phyloP scores from a whole-genome alignment of 2,113 vertebrate species.

The Callaeas wilsoni region DNA sequence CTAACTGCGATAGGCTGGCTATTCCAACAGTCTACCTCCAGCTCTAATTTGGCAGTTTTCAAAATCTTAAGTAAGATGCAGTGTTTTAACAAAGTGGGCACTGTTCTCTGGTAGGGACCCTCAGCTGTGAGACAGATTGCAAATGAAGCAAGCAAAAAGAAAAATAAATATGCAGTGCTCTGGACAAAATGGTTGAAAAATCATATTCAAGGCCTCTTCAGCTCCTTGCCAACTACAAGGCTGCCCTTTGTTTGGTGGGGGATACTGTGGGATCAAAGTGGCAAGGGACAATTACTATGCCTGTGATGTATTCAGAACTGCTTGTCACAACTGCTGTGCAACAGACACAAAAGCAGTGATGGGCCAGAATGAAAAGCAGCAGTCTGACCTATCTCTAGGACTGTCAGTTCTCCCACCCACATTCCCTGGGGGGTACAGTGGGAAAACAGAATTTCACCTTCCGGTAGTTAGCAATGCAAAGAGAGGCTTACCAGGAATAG shows the following conservation, averaged over 20 bases:
- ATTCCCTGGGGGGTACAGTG: neutral
- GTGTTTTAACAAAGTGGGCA: neutral
- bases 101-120: neutral
- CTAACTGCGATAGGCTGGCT: neutral
- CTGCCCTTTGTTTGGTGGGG: neutral
- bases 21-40: neutral
- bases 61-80: neutral
- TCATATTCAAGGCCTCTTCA: neutral
- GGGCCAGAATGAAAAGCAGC: neutral
- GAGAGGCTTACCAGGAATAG: constrained; percentile 86
- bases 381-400: neutral
- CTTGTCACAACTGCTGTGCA: neutral
- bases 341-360: neutral
- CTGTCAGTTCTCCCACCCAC: neutral
- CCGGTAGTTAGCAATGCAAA: neutral
- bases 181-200: neutral
- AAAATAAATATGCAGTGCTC: neutral
- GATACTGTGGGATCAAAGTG: neutral
- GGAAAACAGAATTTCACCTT: neutral
- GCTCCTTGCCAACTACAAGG: neutral
- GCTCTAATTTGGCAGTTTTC: neutral
- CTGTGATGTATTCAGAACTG: neutral
- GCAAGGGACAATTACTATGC: neutral
- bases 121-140: neutral
- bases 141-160: neutral